Evolutionary conservation across 2,888 invertebrate species (phyloP).

Genomic region (Lithophane ornitopus): DNA sequence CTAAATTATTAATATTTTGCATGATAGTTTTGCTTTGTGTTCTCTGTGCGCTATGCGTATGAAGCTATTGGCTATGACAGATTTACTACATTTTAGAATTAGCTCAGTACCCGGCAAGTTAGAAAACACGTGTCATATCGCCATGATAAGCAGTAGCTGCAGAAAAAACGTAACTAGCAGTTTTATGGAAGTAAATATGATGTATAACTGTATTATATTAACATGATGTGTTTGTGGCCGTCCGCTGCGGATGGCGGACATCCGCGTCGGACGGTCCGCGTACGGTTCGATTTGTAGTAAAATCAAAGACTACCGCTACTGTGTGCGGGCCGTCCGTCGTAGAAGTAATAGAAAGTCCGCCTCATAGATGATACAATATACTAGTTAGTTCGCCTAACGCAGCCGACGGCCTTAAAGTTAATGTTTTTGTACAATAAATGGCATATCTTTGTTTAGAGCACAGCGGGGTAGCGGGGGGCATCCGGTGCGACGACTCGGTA

Average conservation of each 20-base stretch:
- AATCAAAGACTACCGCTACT: not conserved
- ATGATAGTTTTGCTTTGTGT: slow-evolving; percentile 62
- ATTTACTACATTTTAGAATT: not conserved
- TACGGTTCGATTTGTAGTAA: not conserved
- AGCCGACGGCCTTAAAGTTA: slow-evolving; percentile 2
- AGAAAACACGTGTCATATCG: not conserved
- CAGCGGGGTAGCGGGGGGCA: slow-evolving; percentile 83
- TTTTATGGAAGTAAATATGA: slow-evolving; percentile 4
- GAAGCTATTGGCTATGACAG: slow-evolving; percentile 44
- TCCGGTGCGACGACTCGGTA: slow-evolving; percentile 91
- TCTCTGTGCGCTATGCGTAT: slow-evolving; percentile 56
- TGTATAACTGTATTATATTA: slow-evolving; percentile 31
- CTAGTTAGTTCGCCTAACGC: slow-evolving; percentile 13
- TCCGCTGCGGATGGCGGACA: slow-evolving; percentile 1
- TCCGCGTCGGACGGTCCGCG: slow-evolving; percentile 6
- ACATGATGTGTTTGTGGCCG: not conserved
- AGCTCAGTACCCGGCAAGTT: not conserved
- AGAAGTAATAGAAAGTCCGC: not conserved
- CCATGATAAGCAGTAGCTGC: not conserved
- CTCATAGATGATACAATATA: not conserved
- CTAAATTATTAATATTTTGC: slow-evolving; percentile 56
- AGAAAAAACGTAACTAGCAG: not conserved
- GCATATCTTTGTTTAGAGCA: slow-evolving; percentile 78
- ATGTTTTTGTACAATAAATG: slow-evolving; percentile 9
- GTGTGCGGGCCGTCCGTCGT: not conserved